phyloP scores from a whole-genome alignment of 1,140 invertebrate genomes.

The Teleopsis dalmanni region DNA sequence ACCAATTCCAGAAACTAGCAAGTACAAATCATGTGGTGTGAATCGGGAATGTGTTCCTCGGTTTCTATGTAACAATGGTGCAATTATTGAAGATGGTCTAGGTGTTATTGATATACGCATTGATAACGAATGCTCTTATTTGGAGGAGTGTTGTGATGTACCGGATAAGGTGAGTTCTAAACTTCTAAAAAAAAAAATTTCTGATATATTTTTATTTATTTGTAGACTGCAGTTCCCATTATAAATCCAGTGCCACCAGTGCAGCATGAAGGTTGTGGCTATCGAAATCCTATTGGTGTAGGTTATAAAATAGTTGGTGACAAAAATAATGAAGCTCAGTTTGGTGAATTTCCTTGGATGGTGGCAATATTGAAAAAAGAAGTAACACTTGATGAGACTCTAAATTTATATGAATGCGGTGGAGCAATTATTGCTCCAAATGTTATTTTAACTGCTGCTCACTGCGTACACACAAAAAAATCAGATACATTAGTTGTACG shows the following conservation, averaged over 20 bases:
- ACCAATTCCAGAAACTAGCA: too few species aligned
- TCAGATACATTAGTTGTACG: slow-evolving; percentile 44
- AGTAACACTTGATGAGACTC: slow-evolving; percentile 45
- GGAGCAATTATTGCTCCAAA: slow-evolving; percentile 50
- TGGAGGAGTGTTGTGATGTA: slow-evolving; percentile 2
- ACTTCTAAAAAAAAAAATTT: not conserved
- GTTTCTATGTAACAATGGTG: slow-evolving; percentile 1
- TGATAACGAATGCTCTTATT: not conserved
- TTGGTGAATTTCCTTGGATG: slow-evolving; percentile 71
- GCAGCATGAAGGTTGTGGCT: not conserved
- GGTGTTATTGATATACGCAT: not conserved
- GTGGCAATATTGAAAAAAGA: slow-evolving; percentile 61
- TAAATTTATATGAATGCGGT: slow-evolving; percentile 51
- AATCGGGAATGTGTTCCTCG: slow-evolving; percentile 5
- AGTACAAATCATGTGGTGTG: not conserved
- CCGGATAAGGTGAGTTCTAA: not conserved
- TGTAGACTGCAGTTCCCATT: not conserved
- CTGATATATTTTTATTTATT: not conserved
- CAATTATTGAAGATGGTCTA: not conserved
- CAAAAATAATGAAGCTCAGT: slow-evolving; percentile 44
- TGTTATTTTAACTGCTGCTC: slow-evolving; percentile 54
- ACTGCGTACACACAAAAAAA: slow-evolving; percentile 47
- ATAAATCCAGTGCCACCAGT: not conserved
- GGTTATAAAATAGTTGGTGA: not conserved
- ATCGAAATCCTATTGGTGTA: slow-evolving; percentile 3